These are phyloP conservation scores for Oreohelix idahoensis DNA, from an alignment of 1,140 invertebrate species.

Conservation along the genomic window DNA sequence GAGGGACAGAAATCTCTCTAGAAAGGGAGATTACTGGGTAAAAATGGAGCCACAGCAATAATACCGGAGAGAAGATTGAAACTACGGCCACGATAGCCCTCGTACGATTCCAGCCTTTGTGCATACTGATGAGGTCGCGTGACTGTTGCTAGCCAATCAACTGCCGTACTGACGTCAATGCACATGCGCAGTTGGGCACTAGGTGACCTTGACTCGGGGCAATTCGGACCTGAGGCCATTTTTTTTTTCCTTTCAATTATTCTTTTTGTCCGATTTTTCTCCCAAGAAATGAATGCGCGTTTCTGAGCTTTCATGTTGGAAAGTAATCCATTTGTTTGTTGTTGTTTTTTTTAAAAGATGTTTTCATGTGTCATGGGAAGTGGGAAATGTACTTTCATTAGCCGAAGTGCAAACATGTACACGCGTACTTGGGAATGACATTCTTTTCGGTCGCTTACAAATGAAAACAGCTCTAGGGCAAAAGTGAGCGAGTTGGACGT, in stretches of 20 bases:
- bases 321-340: background rate
- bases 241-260: background rate
- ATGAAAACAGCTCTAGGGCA: too few relatives aligned
- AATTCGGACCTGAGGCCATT: background rate
- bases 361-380: too few relatives aligned
- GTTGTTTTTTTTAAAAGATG: too few relatives aligned
- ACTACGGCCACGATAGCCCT: background rate
- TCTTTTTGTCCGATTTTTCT: background rate
- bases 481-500: too few relatives aligned
- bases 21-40: background rate
- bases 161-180: background rate
- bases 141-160: conserved; percentile 14
- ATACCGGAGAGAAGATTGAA: background rate
- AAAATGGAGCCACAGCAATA: background rate
- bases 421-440: too few relatives aligned
- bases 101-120: background rate
- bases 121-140: conserved; percentile 15
- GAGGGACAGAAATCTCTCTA: background rate
- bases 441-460: too few relatives aligned
- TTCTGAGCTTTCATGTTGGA: background rate
- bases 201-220: conserved; percentile 11
- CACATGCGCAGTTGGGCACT: conserved; percentile 18
- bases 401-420: background rate
- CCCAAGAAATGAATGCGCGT: background rate
- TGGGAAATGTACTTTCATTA: background rate